Percentiles rank a stretch among this genome's conserved stretches.
Conservation (phyloP, 2,888 invertebrate species). For the Cybosia mesomella region DNA sequence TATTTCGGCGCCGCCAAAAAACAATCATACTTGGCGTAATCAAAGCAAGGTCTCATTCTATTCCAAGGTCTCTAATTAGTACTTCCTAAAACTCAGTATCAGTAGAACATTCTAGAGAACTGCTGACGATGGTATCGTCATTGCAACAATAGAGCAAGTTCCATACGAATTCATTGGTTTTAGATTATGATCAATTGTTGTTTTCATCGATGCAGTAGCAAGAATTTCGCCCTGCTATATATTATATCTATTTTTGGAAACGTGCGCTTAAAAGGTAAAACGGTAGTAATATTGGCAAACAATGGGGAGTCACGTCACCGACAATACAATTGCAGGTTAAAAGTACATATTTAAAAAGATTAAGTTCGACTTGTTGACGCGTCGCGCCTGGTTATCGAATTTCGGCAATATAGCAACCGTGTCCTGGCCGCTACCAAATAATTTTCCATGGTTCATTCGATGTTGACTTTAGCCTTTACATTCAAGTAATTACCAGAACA, state of each 20-base stretch:
- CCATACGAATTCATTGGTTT: conserved; percentile 28
- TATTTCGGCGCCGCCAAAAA: conserved; percentile 79
- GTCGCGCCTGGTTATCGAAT: conserved; percentile 79
- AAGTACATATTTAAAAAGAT: conserved; percentile 81
- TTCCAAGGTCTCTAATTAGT: conserved; percentile 57
- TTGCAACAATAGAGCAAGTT: conserved; percentile 23
- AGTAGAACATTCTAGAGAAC: conserved; percentile 13
- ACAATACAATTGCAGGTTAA: conserved; percentile 69
- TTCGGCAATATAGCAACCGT: conserved; percentile 66
- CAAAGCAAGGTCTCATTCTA: conserved; percentile 64
- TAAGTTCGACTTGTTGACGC: conserved; percentile 84
- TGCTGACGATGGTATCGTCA: conserved; percentile 18
- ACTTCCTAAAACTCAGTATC: conserved; percentile 35
- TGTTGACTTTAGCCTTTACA: conserved; percentile 46
- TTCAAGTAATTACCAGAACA: conserved; percentile 45
- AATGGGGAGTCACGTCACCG: conserved; percentile 73
- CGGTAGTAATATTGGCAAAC: conserved; percentile 68
- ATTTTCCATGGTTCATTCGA: conserved; percentile 71
- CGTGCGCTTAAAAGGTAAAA: conserved; percentile 63
- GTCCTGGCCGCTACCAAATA: conserved; percentile 67
- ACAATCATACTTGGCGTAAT: conserved; percentile 66
- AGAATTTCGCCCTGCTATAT: conserved; percentile 34
- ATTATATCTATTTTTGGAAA: conserved; percentile 45
- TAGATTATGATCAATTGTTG: conserved; percentile 31
- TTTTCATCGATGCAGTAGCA: conserved; percentile 36